These are phyloP conservation scores for Drosophila erecta DNA, from an alignment of 1,140 invertebrate species.

Conservation along the genomic window DNA sequence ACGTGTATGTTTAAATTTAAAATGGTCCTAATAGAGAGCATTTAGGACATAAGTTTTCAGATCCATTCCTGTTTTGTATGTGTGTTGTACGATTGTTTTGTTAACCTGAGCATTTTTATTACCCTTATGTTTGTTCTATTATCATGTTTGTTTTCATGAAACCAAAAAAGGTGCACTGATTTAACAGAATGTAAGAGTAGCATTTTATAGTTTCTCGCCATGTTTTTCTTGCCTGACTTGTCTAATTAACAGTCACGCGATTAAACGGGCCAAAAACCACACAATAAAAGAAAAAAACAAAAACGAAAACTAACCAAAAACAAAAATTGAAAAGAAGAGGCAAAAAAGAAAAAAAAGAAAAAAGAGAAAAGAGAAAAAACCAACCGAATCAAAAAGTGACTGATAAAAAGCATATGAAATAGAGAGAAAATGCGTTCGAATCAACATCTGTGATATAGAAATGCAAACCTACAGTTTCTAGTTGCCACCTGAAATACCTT, in stretches of 20 bases:
- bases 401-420: slow-evolving; percentile 31
- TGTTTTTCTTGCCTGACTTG: slow-evolving; percentile 83
- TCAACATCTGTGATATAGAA: slow-evolving; percentile 53
- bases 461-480: slow-evolving; percentile 65
- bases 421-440: slow-evolving; percentile 40
- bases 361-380: slow-evolving; percentile 42
- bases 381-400: slow-evolving; percentile 52
- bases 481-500: slow-evolving; percentile 44
- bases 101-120: slow-evolving; percentile 29
- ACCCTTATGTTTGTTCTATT: slow-evolving; percentile 41
- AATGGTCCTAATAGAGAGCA: slow-evolving; percentile 23
- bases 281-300: slow-evolving; percentile 19
- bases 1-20: slow-evolving; percentile 15
- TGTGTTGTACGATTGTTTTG: slow-evolving; percentile 44
- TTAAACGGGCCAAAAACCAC: slow-evolving; percentile 76
- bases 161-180: slow-evolving; percentile 84
- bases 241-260: slow-evolving; percentile 73
- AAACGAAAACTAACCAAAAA: slow-evolving; percentile 46
- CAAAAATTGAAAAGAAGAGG: slow-evolving; percentile 48
- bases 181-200: slow-evolving; percentile 84
- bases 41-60: slow-evolving; percentile 24
- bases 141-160: slow-evolving; percentile 58
- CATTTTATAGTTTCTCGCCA: slow-evolving; percentile 84
- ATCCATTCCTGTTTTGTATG: slow-evolving; percentile 31
- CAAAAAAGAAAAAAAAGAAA: slow-evolving; percentile 39